These are phyloP conservation scores for Cercopithecus petaurista DNA, from an alignment of 2,797 vertebrate species.

Conservation along the genomic window DNA sequence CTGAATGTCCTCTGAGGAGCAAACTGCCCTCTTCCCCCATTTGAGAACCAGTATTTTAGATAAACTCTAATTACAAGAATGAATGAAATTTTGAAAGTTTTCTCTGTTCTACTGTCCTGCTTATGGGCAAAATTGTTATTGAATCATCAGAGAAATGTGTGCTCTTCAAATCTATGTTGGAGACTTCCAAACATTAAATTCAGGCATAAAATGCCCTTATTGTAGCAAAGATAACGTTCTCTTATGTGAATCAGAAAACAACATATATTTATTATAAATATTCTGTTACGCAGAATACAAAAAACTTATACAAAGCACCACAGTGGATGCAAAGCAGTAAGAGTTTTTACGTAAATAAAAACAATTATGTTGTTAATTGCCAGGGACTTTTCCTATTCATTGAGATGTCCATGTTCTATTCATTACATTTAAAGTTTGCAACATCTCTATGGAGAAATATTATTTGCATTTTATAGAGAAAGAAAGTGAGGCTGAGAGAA, in stretches of 20 bases:
- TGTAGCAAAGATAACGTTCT: neutral
- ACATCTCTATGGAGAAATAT: neutral
- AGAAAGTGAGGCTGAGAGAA: neutral
- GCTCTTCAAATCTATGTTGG: neutral
- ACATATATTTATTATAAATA: neutral
- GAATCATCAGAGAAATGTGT: neutral
- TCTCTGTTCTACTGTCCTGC: neutral
- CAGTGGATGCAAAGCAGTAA: neutral
- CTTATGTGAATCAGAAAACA: neutral
- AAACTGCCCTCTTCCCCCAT: neutral
- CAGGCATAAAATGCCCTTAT: neutral
- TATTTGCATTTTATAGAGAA: neutral
- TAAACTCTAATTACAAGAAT: neutral
- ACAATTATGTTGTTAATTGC: neutral
- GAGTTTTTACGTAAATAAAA: neutral
- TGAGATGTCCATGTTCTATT: conserved; percentile 24
- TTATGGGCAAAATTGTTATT: neutral
- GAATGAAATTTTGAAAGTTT: neutral
- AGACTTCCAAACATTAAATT: neutral
- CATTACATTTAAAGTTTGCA: neutral
- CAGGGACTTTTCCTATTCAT: neutral
- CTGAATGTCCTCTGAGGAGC: neutral
- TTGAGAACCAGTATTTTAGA: neutral
- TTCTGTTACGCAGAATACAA: neutral
- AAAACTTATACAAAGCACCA: neutral